A percentile compares a stretch with the other conserved stretches of the same genome.
Evolutionary conservation across 2,888 invertebrate species (phyloP).

Genomic region (Opisthograptis luteolata): DNA sequence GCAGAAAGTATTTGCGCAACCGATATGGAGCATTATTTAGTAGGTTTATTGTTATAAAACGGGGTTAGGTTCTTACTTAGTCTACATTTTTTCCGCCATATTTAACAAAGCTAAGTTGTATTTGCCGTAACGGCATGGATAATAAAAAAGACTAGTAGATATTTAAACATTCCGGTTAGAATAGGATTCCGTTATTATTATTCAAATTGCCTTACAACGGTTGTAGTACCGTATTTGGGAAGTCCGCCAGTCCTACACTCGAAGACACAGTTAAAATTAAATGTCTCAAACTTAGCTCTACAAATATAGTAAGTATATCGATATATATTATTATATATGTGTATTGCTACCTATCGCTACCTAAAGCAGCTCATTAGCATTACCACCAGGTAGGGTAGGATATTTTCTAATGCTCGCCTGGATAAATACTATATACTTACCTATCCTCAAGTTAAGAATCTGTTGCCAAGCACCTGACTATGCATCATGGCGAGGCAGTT

Average conservation of each 20-base stretch:
- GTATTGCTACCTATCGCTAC: no score
- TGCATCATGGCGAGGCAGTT: no score
- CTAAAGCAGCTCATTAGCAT: no score
- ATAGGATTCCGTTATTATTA: slow-evolving; percentile 16
- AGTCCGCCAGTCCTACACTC: not conserved
- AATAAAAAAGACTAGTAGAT: slow-evolving; percentile 9
- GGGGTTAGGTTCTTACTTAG: not conserved
- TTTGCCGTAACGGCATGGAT: slow-evolving; percentile 8
- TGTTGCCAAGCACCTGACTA: no score
- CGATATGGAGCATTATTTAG: not conserved
- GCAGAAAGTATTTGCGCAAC: not conserved
- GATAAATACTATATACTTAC: no score
- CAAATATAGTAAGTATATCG: no score
- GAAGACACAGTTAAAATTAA: not conserved
- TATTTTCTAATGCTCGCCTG: no score
- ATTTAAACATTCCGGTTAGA: slow-evolving; percentile 19
- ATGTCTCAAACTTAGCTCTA: no score
- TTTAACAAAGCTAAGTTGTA: slow-evolving; percentile 3
- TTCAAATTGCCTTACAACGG: slow-evolving; percentile 3
- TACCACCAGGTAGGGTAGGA: no score
- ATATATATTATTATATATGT: no score
- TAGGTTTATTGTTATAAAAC: not conserved
- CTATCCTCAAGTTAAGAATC: no score
- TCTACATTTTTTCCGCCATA: not conserved
- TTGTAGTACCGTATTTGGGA: slow-evolving; percentile 10